A percentile compares a stretch with the other conserved stretches of the same genome.
Conservation (phyloP, 2,113 vertebrate species). For the Chrysochloris asiatica region DNA sequence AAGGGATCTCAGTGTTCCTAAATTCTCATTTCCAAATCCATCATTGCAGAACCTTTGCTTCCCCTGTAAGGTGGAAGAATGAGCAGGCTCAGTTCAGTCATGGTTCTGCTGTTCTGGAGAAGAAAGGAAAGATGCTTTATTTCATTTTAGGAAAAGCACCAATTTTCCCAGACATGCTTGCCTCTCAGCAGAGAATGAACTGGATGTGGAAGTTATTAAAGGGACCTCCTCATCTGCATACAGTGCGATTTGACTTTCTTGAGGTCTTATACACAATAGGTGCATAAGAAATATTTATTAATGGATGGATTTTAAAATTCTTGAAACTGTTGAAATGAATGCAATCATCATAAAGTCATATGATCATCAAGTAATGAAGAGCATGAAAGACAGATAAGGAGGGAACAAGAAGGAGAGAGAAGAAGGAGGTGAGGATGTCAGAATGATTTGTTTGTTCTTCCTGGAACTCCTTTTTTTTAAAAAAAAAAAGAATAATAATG, state of each 20-base stretch:
- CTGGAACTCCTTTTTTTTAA: slow-evolving; percentile 42
- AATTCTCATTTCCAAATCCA: neutral
- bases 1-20: neutral
- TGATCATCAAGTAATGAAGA: neutral
- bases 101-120: neutral
- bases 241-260: slow-evolving; percentile 54
- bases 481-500: slow-evolving; percentile 54
- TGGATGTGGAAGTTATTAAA: slow-evolving; percentile 39
- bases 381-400: neutral
- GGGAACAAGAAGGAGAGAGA: neutral
- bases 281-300: neutral
- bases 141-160: slow-evolving; percentile 56
- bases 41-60: neutral
- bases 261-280: neutral
- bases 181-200: neutral
- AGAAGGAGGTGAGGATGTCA: neutral
- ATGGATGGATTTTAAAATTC: neutral
- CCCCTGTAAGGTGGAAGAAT: neutral
- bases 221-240: slow-evolving; percentile 36
- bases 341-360: neutral
- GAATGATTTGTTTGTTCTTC: slow-evolving; percentile 41
- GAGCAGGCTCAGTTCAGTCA: slow-evolving; percentile 29
- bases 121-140: slow-evolving; percentile 10
- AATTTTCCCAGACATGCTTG: slow-evolving; percentile 11
- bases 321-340: neutral